Evolutionary conservation across 2,797 vertebrate genomes (phyloP), one percentile per base, ranked within the genome.

Genomic region (Dendrocincla tyrannina): DNA sequence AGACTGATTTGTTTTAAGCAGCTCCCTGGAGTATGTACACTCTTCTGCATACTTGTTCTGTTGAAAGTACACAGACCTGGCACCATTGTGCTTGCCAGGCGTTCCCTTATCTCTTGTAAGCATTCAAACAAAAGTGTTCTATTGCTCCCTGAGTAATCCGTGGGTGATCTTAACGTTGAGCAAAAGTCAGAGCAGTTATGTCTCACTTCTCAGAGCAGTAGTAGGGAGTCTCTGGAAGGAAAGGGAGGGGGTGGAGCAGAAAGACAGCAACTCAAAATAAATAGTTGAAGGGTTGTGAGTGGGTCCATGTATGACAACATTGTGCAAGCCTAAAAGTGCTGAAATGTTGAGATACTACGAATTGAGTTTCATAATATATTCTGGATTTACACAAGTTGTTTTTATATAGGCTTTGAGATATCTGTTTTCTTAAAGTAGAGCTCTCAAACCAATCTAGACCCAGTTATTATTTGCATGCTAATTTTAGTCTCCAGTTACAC

Each of bases 111-210:
- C 96, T 97, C 83, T 49, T 44, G 22, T 64, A 97, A 82, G 90
- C 81, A 91, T 96, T 97, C 91, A 97, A 95, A 94, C 92, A 96
- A 80, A 96, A 95, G 90, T 90, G 77, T 96, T 96, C 87, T 86
- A 55, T 95, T 95, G 78, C 92, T 89, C 78, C 76, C 68, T 59
- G 62, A 81, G 78, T 97, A 94, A 93, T 96, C 93, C 44, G 0
- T 81, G 91, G 59, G 81, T 88, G 89, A 96, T 94, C 93, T 94
- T 93, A 96, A 91, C 59, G 50, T 24, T 90, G 78, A 83, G 70
- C 56, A 84, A 95, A 96, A 94, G 66, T 95, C 89, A 91, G 80
- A 86, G 60, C 50, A 81, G 88, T 77, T 87, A 37, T n/a, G 90
- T 79, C 53, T 35, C 85, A 72, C 95, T 94, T 95, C 90, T 95